Base-by-base conservation (phyloP, 2,797 vertebrate genomes). In the Astyanax mexicanus region DNA sequence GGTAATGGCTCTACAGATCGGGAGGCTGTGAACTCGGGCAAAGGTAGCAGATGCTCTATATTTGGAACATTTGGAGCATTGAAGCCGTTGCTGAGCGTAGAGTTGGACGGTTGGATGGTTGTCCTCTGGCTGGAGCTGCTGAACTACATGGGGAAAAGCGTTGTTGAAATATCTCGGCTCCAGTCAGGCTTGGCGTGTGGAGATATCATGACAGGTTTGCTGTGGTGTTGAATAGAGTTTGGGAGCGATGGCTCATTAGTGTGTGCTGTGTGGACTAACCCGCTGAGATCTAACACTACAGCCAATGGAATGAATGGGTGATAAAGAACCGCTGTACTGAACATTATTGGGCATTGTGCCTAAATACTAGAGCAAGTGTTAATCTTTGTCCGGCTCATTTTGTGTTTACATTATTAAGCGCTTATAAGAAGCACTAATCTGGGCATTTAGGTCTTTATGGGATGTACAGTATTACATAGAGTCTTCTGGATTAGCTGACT, bases 11-110 rank as follows among this genome's bases (percentile, higher is more conserved):
- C 62, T 72, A 71, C 72, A 74, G 62, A 64, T 77, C 49, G 72
- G 74, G 67, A 75, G 80, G 69, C 80, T 83, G 75, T 81, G 86
- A 85, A 79, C 75, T 47, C 73, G 84, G 77, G 55, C 74, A 68
- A 80, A 80, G 35, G 54, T 54, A 76, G 77, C 79, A 80, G 74
- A 72, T 77, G 74, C 54, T 77, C 79, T 76, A 55, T 73, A 62
- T 80, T 69, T 73, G 69, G 74, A 62, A 55, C 73, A 62, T 80
- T 69, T 73, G 69, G 74, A 62, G 47, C 15, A 49, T 35, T 52
- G 73, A 71, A 74, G 27, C 32, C 61, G 3, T n/a, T 58, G 25
- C 45, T 65, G 49, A 66, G 37, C 10, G 37, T 21, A 32, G 25
- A 19, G 3, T 54, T 54, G 49, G 60, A 44, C 60, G 19, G n/a